phyloP scores from a whole-genome alignment of 37 sponge, comb jelly and placozoan genomes.

The Chondrosia reniformis region DNA sequence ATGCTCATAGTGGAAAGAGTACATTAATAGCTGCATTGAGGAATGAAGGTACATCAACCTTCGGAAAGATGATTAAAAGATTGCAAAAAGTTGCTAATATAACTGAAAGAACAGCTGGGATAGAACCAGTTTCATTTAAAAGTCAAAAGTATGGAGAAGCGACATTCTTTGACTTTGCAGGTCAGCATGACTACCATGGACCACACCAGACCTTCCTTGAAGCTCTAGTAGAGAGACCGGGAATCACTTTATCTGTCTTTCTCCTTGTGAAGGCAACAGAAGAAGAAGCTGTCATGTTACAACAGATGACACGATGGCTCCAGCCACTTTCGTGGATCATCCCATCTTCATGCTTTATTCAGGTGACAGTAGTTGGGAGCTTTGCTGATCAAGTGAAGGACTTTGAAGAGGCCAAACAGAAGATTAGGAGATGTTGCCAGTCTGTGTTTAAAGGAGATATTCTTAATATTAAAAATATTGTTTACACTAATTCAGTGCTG shows the following conservation, averaged over 20 bases:
- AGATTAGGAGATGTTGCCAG: not conserved
- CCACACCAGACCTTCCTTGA: slow-evolving; percentile 13
- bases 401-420: not conserved
- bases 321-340: not conserved
- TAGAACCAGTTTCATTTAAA: not conserved
- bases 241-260: not conserved
- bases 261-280: slow-evolving; percentile 12
- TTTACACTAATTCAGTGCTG: not conserved
- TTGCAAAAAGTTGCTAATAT: not conserved
- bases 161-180: slow-evolving; percentile 18
- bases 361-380: slow-evolving; percentile 6
- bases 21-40: not conserved
- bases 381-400: not conserved
- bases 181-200: slow-evolving; percentile 20
- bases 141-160: slow-evolving; percentile 15
- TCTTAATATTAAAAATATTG: too few species aligned
- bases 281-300: not conserved
- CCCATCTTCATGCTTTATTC: not conserved
- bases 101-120: slow-evolving; percentile 9
- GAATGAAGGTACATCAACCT: not conserved
- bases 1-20: not conserved
- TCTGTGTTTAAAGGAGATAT: not conserved
- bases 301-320: slow-evolving; percentile 14
- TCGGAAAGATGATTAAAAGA: not conserved
- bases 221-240: not conserved